These are phyloP conservation scores for Rhabdophis nuchalis DNA, from an alignment of 2,797 vertebrate genomes.

Conservation along the genomic window DNA sequence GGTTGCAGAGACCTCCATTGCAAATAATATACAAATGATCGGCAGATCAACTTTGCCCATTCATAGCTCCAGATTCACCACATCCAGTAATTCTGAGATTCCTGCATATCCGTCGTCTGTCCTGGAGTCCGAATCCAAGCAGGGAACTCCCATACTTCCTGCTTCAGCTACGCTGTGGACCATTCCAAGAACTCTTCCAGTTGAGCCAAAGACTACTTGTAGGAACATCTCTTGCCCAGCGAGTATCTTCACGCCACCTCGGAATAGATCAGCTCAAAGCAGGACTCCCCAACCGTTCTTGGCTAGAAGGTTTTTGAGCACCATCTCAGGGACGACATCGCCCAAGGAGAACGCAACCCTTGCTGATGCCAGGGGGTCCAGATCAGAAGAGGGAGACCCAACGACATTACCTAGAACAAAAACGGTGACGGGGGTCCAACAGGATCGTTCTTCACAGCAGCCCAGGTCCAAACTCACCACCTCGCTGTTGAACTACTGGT, in stretches of 20 bases:
- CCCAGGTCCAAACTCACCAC: too few relatives aligned
- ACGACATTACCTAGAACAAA: accelerated
- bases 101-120: background rate
- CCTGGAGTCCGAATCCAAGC: background rate
- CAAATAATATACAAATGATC: background rate
- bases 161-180: background rate
- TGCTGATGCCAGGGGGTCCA: background rate
- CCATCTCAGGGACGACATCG: background rate
- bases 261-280: accelerated
- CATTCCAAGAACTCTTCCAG: background rate
- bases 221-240: background rate
- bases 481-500: background rate
- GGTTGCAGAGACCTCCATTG: background rate
- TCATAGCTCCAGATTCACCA: too few relatives aligned
- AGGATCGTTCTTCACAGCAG: background rate
- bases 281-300: background rate
- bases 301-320: background rate
- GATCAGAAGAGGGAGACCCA: background rate
- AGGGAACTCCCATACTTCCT: background rate
- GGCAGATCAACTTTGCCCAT: background rate
- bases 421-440: accelerated
- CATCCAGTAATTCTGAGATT: background rate
- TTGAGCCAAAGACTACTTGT: background rate
- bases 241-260: background rate
- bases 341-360: background rate